These are phyloP conservation scores for Brachionus plicatilis DNA, from an alignment of 1,140 invertebrate genomes.

Conservation along the genomic window DNA sequence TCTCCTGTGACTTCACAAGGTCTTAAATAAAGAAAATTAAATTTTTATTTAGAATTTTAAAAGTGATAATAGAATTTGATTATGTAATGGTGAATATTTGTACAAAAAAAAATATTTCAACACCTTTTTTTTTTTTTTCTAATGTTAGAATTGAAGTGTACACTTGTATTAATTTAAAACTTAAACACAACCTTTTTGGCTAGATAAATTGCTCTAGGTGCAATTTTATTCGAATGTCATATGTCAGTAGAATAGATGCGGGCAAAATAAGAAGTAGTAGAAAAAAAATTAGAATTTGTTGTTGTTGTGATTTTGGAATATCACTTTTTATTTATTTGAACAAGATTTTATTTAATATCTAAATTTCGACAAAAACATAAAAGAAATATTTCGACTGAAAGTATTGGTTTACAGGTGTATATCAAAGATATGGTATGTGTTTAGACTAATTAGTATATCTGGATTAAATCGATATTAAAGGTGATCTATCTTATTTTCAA, in stretches of 20 bases:
- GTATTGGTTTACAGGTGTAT: slow-evolving; percentile 10
- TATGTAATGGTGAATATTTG: background rate
- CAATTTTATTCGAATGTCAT: background rate
- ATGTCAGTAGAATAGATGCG: background rate
- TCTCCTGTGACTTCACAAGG: too few relatives aligned
- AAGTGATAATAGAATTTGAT: background rate
- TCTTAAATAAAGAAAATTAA: too few relatives aligned
- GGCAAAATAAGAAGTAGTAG: background rate
- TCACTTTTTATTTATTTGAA: slow-evolving; percentile 10
- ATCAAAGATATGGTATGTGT: background rate
- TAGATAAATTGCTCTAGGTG: background rate
- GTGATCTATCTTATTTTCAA: slow-evolving; percentile 22
- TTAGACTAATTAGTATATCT: slow-evolving; percentile 19
- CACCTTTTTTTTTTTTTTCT: background rate
- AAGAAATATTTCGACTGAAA: background rate
- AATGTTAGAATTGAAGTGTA: background rate
- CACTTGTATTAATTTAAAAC: background rate
- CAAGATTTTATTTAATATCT: slow-evolving; percentile 19
- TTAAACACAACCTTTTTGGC: background rate
- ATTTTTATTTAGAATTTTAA: background rate
- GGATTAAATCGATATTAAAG: slow-evolving; percentile 22
- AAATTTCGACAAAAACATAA: background rate
- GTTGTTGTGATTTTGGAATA: background rate
- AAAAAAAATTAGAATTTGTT: background rate
- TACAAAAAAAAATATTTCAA: background rate